Conservation (phyloP, 2,113 vertebrate genomes). For the Eptesicus fuscus region DNA sequence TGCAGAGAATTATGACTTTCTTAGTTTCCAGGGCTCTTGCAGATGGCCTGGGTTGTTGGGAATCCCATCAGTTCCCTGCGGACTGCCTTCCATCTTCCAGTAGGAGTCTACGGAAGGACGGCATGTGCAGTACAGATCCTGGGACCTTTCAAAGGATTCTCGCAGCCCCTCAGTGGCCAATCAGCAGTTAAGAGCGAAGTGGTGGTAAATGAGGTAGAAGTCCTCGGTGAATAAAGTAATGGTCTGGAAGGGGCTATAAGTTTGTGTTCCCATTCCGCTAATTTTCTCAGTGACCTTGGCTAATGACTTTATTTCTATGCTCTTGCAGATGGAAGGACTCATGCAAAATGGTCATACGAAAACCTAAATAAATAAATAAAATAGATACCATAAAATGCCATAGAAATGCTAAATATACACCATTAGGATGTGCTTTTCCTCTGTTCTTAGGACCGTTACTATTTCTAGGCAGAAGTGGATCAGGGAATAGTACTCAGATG, state of each 20-base stretch:
- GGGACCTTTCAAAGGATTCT: background rate
- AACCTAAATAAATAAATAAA: too few relatives aligned
- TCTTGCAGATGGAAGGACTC: constrained; percentile 18
- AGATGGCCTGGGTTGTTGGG: background rate
- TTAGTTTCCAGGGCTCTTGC: background rate
- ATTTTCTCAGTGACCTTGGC: constrained; percentile 46
- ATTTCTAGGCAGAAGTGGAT: constrained; percentile 23
- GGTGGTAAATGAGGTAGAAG: constrained; percentile 22
- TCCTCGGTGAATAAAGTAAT: background rate
- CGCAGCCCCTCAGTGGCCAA: background rate
- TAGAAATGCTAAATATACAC: background rate
- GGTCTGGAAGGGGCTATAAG: background rate
- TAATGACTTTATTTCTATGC: constrained; percentile 3
- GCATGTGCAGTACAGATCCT: background rate
- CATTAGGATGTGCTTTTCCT: background rate
- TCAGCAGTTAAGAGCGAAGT: background rate
- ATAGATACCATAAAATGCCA: constrained; percentile 1
- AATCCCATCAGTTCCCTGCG: background rate
- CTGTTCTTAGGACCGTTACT: constrained; percentile 26
- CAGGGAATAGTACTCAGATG: background rate
- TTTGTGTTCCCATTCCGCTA: background rate
- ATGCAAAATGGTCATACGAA: background rate
- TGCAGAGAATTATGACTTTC: constrained; percentile 4
- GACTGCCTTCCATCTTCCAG: background rate
- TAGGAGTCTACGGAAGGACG: background rate